Base-by-base conservation (phyloP, 2,113 vertebrate species). In the Cyanoderma ruficeps region DNA sequence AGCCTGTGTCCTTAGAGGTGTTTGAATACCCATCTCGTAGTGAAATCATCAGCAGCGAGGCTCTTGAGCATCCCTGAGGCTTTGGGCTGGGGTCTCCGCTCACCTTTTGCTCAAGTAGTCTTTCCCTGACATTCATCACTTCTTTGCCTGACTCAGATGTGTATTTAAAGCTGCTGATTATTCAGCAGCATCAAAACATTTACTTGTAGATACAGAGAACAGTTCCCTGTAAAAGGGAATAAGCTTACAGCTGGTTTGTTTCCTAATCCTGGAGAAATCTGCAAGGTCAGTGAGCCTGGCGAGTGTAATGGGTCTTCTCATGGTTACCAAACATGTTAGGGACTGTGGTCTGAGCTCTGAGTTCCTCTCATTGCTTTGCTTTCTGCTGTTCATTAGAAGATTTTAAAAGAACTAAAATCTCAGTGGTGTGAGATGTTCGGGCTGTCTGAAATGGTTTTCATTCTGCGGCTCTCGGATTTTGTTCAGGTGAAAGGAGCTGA, bases 281-380 rank as follows among this genome's bases (percentile, higher is more conserved):
- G 15, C 4, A 5, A 27, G 53, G 55, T 83, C 56, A 28, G 1
- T 42, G 69, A 87, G 63, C 21, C 28, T 16, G 27, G n/a, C 10
- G 7, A 5, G 4, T 85, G 7, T 18, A 27, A 31, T 47, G 55
- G 77, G 9, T 70, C 79, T 85, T 23, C 25, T 75, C 35, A 6
- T 3, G 2, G 2, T n/a, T 81, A 71, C 83, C 77, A 90, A 0
- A 27, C 0, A 1, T 0, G 1, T n/a, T 59, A 37, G 39, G 56
- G 82, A 14, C 39, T 7, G n/a, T 69, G 83, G 47, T 87, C 39
- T 52, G 37, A 69, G 69, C 55, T 70, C 42, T 21, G 41, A 44
- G 20, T 76, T 85, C 30, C 37, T 57, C 47, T 70, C 53, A 56
- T 83, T 84, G 67, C 80, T 88, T 89, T 50, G 33, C 86, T 86